These are phyloP conservation scores for Eremophila alpestris DNA, from an alignment of 2,797 vertebrate species.

Conservation along the genomic window DNA sequence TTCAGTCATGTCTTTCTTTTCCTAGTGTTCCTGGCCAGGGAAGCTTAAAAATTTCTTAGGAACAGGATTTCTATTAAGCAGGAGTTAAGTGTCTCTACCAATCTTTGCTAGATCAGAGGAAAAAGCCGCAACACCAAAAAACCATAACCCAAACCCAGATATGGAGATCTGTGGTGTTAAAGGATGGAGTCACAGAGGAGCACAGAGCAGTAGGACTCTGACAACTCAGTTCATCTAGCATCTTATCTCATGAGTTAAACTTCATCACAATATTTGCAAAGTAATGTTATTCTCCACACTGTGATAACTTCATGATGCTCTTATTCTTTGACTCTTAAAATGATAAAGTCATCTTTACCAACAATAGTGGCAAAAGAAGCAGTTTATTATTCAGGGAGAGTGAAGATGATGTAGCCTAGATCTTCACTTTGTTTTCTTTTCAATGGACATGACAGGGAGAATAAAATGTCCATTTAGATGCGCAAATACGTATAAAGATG, in stretches of 20 bases:
- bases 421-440: neutral
- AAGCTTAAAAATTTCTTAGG: neutral
- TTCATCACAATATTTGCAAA: neutral
- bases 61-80: neutral
- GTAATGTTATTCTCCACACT: neutral
- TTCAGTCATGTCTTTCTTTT: neutral
- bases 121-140: neutral
- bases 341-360: neutral
- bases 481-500: neutral
- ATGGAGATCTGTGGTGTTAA: neutral
- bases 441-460: neutral
- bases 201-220: rapidly evolving
- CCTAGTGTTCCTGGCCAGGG: neutral
- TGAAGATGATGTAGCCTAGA: neutral
- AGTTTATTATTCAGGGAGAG: neutral
- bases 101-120: neutral
- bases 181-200: neutral
- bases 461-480: neutral
- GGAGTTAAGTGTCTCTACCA: neutral
- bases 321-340: neutral
- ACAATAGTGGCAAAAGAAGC: neutral
- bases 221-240: neutral
- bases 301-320: neutral
- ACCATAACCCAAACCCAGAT: neutral
- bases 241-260: neutral